Conservation (phyloP, 2,113 vertebrate genomes). For the Spilogale gracilis region DNA sequence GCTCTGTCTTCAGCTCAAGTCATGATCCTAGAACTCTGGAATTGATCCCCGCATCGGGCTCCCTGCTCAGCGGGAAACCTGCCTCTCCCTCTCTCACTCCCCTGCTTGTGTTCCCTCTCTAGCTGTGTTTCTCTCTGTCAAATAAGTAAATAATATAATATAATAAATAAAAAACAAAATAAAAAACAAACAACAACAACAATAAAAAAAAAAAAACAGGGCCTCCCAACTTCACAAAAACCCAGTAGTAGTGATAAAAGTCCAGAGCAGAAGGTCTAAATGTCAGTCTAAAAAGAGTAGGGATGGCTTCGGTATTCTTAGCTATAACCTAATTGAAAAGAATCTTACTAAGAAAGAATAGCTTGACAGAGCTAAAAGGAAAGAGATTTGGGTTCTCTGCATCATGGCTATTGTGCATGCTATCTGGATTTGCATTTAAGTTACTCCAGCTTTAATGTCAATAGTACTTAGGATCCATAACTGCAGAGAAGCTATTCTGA, state of each 20-base stretch:
- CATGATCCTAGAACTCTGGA: too few species aligned
- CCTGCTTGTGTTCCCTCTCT: too few species aligned
- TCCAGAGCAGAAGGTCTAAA: conserved; percentile 25
- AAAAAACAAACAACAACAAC: neutral
- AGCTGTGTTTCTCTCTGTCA: too few species aligned
- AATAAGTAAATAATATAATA: too few species aligned
- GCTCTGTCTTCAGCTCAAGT: too few species aligned
- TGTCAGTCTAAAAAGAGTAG: neutral
- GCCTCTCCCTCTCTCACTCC: too few species aligned
- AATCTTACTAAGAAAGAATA: neutral
- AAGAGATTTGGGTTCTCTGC: neutral
- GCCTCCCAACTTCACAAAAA: neutral
- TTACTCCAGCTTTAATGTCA: conserved; percentile 23
- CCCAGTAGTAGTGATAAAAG: conserved; percentile 20
- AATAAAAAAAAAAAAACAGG: neutral
- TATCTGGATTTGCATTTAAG: neutral
- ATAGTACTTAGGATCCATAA: neutral
- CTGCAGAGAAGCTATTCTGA: conserved; percentile 7
- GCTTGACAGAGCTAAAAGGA: conserved; percentile 4
- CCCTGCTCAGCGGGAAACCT: too few species aligned
- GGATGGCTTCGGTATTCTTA: neutral
- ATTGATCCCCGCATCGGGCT: too few species aligned
- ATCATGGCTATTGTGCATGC: neutral
- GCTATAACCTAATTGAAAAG: neutral
- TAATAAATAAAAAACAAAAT: neutral